Conservation (phyloP, 1,140 invertebrate species). For the Aphelinus atriplicis region DNA sequence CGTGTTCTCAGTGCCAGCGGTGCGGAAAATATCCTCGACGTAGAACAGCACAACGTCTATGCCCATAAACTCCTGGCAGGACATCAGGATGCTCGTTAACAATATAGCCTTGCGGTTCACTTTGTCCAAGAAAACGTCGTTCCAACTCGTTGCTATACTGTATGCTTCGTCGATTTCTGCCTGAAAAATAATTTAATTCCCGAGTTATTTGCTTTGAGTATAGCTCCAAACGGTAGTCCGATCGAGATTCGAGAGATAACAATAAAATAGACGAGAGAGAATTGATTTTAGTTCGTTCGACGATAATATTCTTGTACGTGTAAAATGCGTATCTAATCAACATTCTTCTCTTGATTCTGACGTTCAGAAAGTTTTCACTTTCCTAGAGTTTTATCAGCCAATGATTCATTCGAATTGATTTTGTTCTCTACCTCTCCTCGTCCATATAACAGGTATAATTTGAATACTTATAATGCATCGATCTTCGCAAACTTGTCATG, state of each 20-base stretch:
- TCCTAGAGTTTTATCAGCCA: no score
- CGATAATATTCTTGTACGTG: background rate
- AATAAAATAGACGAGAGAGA: no score
- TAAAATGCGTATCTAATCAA: background rate
- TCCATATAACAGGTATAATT: no score
- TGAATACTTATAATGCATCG: no score
- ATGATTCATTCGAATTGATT: no score
- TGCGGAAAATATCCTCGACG: constrained; percentile 75
- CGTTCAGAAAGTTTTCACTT: no score
- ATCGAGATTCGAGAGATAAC: background rate
- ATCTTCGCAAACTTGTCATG: no score
- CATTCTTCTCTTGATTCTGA: no score
- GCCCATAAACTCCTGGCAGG: constrained; percentile 79
- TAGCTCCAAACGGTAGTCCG: background rate
- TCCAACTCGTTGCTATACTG: constrained; percentile 62
- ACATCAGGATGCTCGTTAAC: constrained; percentile 75
- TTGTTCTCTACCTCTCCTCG: no score
- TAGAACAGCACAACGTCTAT: constrained; percentile 85
- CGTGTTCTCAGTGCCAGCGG: constrained; percentile 65
- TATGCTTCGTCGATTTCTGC: constrained; percentile 65
- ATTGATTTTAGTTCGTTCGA: no score
- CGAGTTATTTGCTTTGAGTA: background rate
- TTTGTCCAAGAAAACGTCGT: constrained; percentile 67
- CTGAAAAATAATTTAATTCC: constrained; percentile 42
- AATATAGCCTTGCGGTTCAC: constrained; percentile 71